Conservation (phyloP, 1,140 invertebrate genomes). For the Capitella teleta region DNA sequence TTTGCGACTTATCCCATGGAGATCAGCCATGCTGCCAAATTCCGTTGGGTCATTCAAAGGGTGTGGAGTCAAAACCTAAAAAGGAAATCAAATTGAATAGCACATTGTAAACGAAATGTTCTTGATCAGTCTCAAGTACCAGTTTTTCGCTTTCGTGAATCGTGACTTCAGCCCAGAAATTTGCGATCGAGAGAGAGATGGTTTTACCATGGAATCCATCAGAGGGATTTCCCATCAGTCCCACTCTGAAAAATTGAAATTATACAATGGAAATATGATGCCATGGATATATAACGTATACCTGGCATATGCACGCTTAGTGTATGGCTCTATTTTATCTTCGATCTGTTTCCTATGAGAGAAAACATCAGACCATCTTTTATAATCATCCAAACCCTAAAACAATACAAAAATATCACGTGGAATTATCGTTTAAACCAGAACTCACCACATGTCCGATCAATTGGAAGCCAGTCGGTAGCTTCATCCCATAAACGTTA, state of each 20-base stretch:
- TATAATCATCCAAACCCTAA: constrained; percentile 22
- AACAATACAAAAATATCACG: too few species aligned
- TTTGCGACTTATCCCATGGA: constrained; percentile 23
- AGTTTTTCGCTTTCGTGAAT: constrained; percentile 23
- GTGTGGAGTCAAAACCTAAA: constrained; percentile 20
- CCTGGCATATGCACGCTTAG: constrained; percentile 21
- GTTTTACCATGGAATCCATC: constrained; percentile 33
- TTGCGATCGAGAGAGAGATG: constrained; percentile 25
- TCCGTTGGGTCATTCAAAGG: constrained; percentile 30
- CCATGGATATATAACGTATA: background rate
- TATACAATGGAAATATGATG: background rate
- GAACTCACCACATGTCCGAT: constrained; percentile 21
- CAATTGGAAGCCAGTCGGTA: constrained; percentile 27
- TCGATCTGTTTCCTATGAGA: constrained; percentile 13
- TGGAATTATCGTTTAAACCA: too few species aligned
- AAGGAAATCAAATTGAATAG: background rate
- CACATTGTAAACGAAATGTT: background rate
- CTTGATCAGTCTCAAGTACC: background rate
- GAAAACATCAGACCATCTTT: constrained; percentile 22
- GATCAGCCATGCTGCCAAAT: constrained; percentile 25
- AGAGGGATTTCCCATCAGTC: constrained; percentile 31
- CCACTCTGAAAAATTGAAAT: constrained; percentile 16
- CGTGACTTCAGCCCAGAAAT: constrained; percentile 34
- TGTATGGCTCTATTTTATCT: constrained; percentile 15
- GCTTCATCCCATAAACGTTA: constrained; percentile 25